Evolutionary conservation across 2,888 invertebrate species (phyloP).

Genomic region (Mystacides longicornis): DNA sequence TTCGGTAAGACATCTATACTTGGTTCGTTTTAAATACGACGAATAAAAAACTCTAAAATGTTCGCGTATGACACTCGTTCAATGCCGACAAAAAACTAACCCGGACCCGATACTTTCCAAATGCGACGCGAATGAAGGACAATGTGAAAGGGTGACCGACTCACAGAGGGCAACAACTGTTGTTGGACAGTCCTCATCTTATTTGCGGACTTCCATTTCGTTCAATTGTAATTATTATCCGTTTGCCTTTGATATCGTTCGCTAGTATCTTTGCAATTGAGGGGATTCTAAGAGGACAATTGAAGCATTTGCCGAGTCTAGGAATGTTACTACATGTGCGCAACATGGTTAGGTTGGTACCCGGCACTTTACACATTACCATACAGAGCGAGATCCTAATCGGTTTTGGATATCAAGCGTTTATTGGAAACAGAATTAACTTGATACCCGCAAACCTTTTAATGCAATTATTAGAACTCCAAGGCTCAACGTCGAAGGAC

Average conservation of each 20-base stretch:
- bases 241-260: too few relatives aligned
- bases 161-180: too few relatives aligned
- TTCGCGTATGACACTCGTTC: slow-evolving; percentile 11
- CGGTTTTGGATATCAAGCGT: not conserved
- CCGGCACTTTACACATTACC: not conserved
- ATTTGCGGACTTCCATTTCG: too few relatives aligned
- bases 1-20: slow-evolving; percentile 11
- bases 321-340: too few relatives aligned
- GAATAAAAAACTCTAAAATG: slow-evolving; percentile 16
- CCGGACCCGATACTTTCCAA: not conserved
- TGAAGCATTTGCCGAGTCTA: too few relatives aligned
- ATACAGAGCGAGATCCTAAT: not conserved
- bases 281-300: too few relatives aligned
- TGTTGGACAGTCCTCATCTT: too few relatives aligned
- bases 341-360: not conserved
- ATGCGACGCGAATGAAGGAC: slow-evolving; percentile 12
- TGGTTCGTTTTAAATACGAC: not conserved
- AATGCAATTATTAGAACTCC: not conserved
- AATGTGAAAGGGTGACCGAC: slow-evolving; percentile 7
- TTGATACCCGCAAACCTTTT: not conserved
- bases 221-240: too few relatives aligned
- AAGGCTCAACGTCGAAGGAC: not conserved
- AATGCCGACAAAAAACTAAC: slow-evolving; percentile 11
- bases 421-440: not conserved
- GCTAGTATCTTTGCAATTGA: too few relatives aligned